A percentile compares a stretch with the other conserved stretches of the same genome.
Evolutionary conservation across 2,797 vertebrate genomes (phyloP).

Genomic region (Phaenicophaeus curvirostris): DNA sequence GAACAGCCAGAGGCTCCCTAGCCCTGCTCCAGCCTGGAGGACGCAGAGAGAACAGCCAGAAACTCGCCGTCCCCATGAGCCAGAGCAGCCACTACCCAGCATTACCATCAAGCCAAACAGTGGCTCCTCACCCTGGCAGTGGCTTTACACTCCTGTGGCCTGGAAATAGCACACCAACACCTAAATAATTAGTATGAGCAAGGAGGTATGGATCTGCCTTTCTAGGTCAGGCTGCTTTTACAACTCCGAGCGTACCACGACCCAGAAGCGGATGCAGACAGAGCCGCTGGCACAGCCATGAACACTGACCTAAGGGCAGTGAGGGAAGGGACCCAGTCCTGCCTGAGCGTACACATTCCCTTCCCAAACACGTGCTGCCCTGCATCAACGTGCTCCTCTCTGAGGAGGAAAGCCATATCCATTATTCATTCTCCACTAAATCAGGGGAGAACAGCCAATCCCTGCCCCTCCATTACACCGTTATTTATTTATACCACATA

Average conservation of each 20-base stretch:
- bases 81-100: accelerated
- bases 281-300: not conserved
- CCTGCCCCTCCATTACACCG: slow-evolving; percentile 11
- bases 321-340: not conserved
- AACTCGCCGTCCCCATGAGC: accelerated
- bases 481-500: slow-evolving; percentile 68
- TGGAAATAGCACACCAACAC: slow-evolving; percentile 15
- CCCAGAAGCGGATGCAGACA: accelerated
- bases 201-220: not conserved
- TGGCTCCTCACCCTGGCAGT: not conserved
- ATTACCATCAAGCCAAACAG: not conserved
- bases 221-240: slow-evolving; percentile 57
- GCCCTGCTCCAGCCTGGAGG: too few species aligned
- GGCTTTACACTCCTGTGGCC: not conserved
- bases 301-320: not conserved
- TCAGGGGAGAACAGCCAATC: slow-evolving; percentile 41
- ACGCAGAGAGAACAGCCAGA: not conserved
- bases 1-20: too few species aligned
- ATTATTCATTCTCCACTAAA: slow-evolving; percentile 37
- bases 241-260: not conserved
- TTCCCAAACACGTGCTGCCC: not conserved
- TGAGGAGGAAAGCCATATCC: not conserved
- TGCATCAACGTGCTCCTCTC: not conserved
- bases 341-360: not conserved
- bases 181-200: slow-evolving; percentile 19